phyloP scores from a whole-genome alignment of 2,888 invertebrate genomes.

The Hecatera dysodea region DNA sequence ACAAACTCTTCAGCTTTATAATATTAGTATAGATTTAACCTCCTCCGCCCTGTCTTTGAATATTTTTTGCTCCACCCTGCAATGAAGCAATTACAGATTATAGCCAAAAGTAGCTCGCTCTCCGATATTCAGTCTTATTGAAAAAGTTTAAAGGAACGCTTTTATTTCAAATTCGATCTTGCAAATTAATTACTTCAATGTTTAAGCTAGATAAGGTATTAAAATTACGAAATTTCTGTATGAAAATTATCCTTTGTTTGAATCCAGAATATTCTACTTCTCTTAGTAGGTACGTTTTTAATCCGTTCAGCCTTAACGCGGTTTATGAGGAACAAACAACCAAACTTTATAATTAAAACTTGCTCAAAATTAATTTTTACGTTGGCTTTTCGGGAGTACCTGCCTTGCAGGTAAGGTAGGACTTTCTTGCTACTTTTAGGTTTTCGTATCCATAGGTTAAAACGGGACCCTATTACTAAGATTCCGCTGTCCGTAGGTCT shows the following conservation, averaged over 20 bases:
- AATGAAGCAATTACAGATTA: constrained; percentile 3
- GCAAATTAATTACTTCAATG: not conserved
- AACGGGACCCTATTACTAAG: too few species aligned
- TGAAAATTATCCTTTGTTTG: not conserved
- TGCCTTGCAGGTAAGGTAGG: not conserved
- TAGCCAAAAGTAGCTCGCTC: not conserved
- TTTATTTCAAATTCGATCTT: not conserved
- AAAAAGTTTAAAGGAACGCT: not conserved
- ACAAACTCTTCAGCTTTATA: too few species aligned
- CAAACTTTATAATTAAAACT: constrained; percentile 10
- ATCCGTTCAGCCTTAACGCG: not conserved
- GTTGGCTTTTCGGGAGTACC: not conserved
- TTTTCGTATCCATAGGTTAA: too few species aligned
- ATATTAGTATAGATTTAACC: too few species aligned
- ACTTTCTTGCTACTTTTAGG: constrained; percentile 17
- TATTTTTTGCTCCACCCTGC: not conserved
- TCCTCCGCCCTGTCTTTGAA: not conserved
- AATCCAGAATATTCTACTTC: not conserved
- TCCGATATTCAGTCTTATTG: not conserved
- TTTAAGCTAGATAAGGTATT: not conserved
- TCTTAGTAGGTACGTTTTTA: not conserved
- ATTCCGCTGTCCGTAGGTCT: too few species aligned
- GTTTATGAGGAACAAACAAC: constrained; percentile 11
- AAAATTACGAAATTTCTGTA: not conserved
- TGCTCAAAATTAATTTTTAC: constrained; percentile 27